phyloP scores from a whole-genome alignment of 1,140 invertebrate genomes.

The Melipona quadrifasciata region DNA sequence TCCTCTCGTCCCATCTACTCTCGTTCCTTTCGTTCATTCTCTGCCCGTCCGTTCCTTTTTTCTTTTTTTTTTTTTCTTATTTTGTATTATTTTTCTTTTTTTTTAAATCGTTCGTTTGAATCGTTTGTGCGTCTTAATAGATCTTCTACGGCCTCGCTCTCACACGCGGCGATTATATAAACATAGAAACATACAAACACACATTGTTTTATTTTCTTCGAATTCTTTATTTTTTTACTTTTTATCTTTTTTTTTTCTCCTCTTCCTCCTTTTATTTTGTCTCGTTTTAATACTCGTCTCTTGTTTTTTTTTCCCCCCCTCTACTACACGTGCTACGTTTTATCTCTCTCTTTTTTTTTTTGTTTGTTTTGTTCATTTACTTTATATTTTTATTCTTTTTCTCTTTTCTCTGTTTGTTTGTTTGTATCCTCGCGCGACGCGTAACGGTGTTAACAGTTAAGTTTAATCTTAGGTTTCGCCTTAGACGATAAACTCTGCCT shows the following conservation, averaged over 20 bases:
- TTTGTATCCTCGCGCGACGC: constrained; percentile 43
- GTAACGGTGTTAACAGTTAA: constrained; percentile 32
- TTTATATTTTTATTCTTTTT: constrained; percentile 20
- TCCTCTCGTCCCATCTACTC: not conserved
- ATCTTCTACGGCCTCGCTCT: constrained; percentile 63
- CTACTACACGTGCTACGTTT: constrained; percentile 45
- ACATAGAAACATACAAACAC: constrained; percentile 79
- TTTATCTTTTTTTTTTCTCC: constrained; percentile 17
- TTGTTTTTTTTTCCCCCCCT: not conserved
- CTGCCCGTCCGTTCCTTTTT: not conserved
- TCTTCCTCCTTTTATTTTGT: not conserved
- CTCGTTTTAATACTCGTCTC: constrained; percentile 2
- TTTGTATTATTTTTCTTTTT: not conserved
- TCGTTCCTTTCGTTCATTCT: no score
- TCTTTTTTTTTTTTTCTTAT: no score
- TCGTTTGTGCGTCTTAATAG: constrained; percentile 64
- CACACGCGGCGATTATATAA: constrained; percentile 75
- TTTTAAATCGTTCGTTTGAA: constrained; percentile 31
- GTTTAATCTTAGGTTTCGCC: constrained; percentile 36
- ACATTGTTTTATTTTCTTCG: constrained; percentile 63
- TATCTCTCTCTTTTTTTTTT: constrained; percentile 4
- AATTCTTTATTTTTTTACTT: constrained; percentile 13
- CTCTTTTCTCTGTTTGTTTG: not conserved
- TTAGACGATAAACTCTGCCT: constrained; percentile 45
- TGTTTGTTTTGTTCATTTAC: not conserved